phyloP scores from a whole-genome alignment of 2,113 vertebrate species.

The Thryonomys swinderianus region DNA sequence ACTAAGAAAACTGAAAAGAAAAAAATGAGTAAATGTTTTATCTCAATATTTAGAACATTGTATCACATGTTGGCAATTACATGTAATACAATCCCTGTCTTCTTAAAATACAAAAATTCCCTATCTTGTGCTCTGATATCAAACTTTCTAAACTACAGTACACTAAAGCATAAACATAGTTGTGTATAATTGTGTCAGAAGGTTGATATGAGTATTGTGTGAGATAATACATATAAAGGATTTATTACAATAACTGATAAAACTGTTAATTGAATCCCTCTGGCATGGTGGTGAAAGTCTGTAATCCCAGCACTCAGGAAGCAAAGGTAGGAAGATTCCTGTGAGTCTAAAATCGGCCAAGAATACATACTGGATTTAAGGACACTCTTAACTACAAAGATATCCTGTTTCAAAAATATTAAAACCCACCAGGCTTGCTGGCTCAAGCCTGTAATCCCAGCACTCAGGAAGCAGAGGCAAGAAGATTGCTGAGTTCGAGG shows the following conservation, averaged over 20 bases:
- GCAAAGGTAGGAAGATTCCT: neutral
- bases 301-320: neutral
- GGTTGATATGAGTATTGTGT: neutral
- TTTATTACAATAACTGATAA: neutral
- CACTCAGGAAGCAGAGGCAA: too few species aligned
- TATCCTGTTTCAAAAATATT: neutral
- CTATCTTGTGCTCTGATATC: neutral
- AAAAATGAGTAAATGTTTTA: neutral
- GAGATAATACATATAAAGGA: neutral
- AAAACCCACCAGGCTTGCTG: too few species aligned
- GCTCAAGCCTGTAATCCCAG: too few species aligned
- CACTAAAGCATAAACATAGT: neutral
- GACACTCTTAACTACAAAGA: neutral
- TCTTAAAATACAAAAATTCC: neutral
- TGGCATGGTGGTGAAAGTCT: neutral
- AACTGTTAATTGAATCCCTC: neutral
- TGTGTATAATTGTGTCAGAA: neutral
- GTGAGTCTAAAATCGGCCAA: neutral
- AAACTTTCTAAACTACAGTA: neutral
- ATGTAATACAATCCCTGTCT: neutral
- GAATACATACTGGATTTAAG: neutral
- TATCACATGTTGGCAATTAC: neutral
- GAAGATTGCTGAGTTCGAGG: too few species aligned
- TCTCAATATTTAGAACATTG: neutral
- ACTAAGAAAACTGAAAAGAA: constrained; percentile 14